A percentile compares a stretch with the other conserved stretches of the same genome.
Conservation (phyloP, 2,888 invertebrate species). For the Hoplodrina blanda region DNA sequence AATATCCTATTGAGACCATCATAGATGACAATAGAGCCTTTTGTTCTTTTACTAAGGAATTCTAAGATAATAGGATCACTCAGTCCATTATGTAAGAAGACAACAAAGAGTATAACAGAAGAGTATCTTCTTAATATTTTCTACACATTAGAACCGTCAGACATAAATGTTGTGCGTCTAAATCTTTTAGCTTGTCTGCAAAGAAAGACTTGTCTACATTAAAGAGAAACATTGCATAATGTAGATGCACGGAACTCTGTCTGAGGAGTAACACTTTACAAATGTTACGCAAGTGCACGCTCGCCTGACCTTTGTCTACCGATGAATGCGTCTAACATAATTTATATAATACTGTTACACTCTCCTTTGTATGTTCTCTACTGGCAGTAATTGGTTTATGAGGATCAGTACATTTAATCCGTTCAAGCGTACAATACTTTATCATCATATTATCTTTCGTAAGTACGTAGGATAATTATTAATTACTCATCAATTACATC, state of each 20-base stretch:
- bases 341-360: constrained; percentile 61
- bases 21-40: constrained; percentile 1
- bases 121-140: constrained; percentile 7
- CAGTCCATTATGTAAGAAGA: constrained; percentile 10
- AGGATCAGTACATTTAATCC: constrained; percentile 62
- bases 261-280: constrained; percentile 60
- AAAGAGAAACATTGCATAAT: constrained; percentile 65
- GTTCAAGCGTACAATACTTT: constrained; percentile 26
- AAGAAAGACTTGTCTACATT: constrained; percentile 44
- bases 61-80: constrained; percentile 3
- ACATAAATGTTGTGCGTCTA: constrained; percentile 20
- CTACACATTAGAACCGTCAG: constrained; percentile 14
- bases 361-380: constrained; percentile 56
- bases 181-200: constrained; percentile 23
- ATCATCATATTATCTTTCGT: constrained; percentile 28
- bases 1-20: constrained; percentile 16
- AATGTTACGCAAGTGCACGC: constrained; percentile 70
- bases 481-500: constrained; percentile 11
- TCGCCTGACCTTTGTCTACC: constrained; percentile 76
- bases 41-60: constrained; percentile 1
- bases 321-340: constrained; percentile 58
- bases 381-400: constrained; percentile 67
- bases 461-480: constrained; percentile 6
- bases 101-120: constrained; percentile 21
- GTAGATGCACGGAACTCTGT: constrained; percentile 67